Evolutionary conservation across 2,888 invertebrate genomes (phyloP).

Genomic region (Limnephilus marmoratus): DNA sequence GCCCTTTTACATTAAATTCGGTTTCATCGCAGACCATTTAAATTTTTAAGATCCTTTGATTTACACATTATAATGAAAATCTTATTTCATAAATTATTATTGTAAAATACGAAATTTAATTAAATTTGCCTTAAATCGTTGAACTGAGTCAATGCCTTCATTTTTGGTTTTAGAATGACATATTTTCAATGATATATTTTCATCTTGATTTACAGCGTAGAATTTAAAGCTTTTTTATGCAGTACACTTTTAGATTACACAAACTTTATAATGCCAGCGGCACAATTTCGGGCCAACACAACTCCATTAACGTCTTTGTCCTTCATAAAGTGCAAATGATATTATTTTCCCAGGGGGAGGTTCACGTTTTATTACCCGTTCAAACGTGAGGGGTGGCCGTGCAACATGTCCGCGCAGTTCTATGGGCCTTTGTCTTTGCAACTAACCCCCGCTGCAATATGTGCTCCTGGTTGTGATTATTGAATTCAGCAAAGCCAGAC

Average conservation of each 20-base stretch:
- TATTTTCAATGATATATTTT: too few relatives aligned
- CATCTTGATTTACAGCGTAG: background rate
- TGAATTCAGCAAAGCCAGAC: too few relatives aligned
- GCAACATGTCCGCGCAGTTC: conserved; percentile 2
- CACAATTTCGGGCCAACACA: background rate
- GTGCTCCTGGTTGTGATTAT: background rate
- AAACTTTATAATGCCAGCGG: background rate
- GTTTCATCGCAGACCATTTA: background rate
- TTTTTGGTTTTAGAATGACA: background rate
- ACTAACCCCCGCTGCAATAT: background rate
- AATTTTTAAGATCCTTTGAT: background rate
- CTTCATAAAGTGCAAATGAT: background rate
- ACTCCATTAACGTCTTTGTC: background rate
- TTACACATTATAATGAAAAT: background rate
- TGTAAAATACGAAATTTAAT: background rate
- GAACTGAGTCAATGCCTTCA: background rate
- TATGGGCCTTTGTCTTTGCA: background rate
- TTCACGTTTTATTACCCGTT: background rate
- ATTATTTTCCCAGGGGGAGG: background rate
- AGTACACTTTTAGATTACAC: background rate
- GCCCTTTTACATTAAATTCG: background rate
- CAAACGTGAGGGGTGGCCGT: background rate
- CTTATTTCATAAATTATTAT: background rate
- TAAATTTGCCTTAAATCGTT: background rate
- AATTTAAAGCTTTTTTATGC: background rate